Percentiles rank a stretch among this genome's conserved stretches.
phyloP scores from a whole-genome alignment of 2,113 vertebrate genomes.

The Chaetodon trifascialis region DNA sequence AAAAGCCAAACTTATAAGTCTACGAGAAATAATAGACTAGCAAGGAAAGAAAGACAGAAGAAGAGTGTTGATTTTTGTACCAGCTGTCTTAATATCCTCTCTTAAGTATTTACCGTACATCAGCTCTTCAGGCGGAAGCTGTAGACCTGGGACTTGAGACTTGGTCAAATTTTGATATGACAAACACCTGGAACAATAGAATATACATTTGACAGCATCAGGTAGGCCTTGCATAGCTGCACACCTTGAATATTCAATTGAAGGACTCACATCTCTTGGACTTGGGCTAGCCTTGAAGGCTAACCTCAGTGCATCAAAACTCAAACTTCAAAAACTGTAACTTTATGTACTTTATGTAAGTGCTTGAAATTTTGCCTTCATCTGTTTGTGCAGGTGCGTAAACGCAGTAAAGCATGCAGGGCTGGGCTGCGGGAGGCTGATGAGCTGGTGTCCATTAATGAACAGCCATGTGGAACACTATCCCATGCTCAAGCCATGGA shows the following conservation, averaged over 20 bases:
- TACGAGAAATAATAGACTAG: not conserved
- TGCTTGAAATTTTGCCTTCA: constrained; percentile 8
- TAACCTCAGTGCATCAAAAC: not conserved
- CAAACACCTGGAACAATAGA: not conserved
- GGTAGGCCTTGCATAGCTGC: not conserved
- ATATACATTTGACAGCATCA: not conserved
- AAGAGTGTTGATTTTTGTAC: not conserved
- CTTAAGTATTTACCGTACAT: not conserved
- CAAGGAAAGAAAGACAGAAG: not conserved
- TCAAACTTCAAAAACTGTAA: not conserved
- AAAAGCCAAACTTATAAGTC: not conserved
- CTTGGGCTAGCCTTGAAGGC: not conserved
- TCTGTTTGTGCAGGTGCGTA: constrained; percentile 89
- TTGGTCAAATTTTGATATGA: not conserved
- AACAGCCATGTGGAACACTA: constrained; percentile 88
- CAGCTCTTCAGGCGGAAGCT: constrained; percentile 6
- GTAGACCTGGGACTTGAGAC: too few relatives aligned
- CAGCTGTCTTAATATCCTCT: not conserved
- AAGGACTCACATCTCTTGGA: not conserved
- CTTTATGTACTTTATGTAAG: not conserved
- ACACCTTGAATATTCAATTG: not conserved
- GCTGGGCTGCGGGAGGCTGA: constrained; percentile 94
- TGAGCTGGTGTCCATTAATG: constrained; percentile 93
- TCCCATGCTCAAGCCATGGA: constrained; percentile 96
- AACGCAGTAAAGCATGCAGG: constrained; percentile 96